phyloP scores from a whole-genome alignment of 2,113 vertebrate species.

The Cercocebus atys region DNA sequence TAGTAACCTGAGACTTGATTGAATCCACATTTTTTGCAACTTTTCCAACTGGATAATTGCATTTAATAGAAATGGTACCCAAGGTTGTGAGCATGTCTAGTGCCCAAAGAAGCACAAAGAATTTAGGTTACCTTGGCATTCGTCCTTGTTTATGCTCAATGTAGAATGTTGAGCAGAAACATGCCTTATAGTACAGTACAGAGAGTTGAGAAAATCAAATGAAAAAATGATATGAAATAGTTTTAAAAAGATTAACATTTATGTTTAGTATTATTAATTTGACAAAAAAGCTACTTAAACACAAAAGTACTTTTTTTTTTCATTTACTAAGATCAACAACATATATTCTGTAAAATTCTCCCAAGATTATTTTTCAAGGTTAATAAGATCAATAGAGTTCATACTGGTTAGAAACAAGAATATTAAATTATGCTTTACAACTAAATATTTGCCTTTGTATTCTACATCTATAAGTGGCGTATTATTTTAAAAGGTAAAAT shows the following conservation, averaged over 20 bases:
- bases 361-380: background rate
- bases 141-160: background rate
- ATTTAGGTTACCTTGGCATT: background rate
- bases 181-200: background rate
- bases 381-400: background rate
- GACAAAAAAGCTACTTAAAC: background rate
- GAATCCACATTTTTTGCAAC: background rate
- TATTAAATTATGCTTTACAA: background rate
- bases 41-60: background rate
- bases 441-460: background rate
- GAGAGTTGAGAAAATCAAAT: background rate
- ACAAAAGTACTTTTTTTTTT: background rate
- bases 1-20: background rate
- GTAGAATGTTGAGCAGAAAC: background rate
- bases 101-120: background rate
- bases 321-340: background rate
- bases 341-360: background rate
- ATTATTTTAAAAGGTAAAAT: background rate
- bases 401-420: background rate
- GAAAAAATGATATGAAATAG: background rate
- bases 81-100: background rate
- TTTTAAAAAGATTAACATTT: background rate
- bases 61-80: background rate
- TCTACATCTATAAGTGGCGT: background rate
- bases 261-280: background rate